Evolutionary conservation across 2,797 vertebrate genomes (phyloP).

Genomic region (Sphenodon punctatus): DNA sequence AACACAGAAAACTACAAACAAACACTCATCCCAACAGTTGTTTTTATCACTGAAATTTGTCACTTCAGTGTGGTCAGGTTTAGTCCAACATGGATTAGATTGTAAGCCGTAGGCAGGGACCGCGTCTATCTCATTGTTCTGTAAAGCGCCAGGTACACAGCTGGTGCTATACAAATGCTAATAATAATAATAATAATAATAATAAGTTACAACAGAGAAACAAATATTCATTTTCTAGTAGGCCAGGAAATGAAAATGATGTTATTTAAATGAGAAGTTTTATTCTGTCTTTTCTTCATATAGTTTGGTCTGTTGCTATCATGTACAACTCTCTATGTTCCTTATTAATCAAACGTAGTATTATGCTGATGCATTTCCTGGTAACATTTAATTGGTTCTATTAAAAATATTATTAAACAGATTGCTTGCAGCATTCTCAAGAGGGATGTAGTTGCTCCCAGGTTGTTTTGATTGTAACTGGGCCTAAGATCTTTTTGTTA

Average conservation of each 20-base stretch:
- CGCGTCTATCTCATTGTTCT: no score
- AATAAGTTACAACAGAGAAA: no score
- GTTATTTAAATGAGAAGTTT: not conserved
- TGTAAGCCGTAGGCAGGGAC: no score
- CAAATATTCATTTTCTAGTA: not conserved
- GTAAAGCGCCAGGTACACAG: no score
- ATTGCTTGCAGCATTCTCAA: not conserved
- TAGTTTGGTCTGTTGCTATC: not conserved
- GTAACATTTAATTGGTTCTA: not conserved
- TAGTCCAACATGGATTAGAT: no score
- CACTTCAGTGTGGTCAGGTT: not conserved
- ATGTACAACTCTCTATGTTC: not conserved
- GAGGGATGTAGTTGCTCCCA: not conserved
- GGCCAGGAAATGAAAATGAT: slow-evolving; percentile 17
- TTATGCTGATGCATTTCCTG: not conserved
- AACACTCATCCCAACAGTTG: not conserved
- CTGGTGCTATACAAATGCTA: no score
- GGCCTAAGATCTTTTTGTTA: not conserved
- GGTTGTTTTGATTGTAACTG: not conserved
- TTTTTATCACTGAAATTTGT: not conserved
- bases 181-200: not conserved
- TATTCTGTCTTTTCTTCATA: not conserved
- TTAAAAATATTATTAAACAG: not conserved
- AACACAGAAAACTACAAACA: not conserved
- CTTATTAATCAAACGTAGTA: not conserved